A percentile compares a stretch with the other conserved stretches of the same genome.
Conservation (phyloP, 2,888 invertebrate genomes). For the Eudemis profundana region DNA sequence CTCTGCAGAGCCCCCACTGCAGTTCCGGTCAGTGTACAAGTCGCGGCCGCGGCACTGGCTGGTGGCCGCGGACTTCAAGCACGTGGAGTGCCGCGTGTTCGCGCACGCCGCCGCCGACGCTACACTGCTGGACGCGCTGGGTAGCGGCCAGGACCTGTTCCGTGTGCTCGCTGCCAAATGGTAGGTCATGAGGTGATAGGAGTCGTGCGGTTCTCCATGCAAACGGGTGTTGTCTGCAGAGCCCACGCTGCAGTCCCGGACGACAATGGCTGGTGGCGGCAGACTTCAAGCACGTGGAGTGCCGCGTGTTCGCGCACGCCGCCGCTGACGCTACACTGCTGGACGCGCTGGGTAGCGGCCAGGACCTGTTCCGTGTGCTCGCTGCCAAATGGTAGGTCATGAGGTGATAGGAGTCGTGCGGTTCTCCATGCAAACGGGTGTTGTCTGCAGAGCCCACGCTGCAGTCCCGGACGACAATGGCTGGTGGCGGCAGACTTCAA, state of each 20-base stretch:
- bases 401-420: no score
- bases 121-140: constrained; percentile 60
- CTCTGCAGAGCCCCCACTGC: constrained; percentile 45
- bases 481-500: constrained; percentile 80
- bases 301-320: constrained; percentile 77
- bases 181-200: no score
- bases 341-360: constrained; percentile 55
- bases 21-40: constrained; percentile 70
- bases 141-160: constrained; percentile 68
- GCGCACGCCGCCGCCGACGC: constrained; percentile 72
- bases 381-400: constrained; percentile 77
- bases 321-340: constrained; percentile 66
- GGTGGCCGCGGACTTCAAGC: constrained; percentile 79
- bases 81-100: constrained; percentile 81
- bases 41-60: constrained; percentile 61
- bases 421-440: no score
- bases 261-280: no score
- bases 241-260: no score
- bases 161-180: constrained; percentile 69
- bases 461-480: no score
- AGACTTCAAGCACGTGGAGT: constrained; percentile 82
- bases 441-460: no score
- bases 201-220: no score
- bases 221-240: no score
- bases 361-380: constrained; percentile 73